These are phyloP conservation scores for Julus scanicus DNA, from an alignment of 2,888 invertebrate species.

Conservation along the genomic window DNA sequence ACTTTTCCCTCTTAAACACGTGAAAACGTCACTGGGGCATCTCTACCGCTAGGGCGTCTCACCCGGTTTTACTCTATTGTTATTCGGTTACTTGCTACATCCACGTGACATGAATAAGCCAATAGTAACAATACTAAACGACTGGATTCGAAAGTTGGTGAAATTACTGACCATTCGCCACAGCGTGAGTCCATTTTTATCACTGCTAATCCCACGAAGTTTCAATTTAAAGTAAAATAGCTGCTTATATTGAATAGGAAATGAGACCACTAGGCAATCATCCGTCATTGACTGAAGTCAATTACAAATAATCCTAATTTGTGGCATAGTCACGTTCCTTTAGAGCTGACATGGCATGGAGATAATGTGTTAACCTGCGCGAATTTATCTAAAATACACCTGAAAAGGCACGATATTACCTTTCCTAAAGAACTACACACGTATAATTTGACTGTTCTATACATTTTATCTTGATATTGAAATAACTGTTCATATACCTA, in stretches of 20 bases:
- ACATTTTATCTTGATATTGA: no score
- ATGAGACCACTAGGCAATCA: not conserved
- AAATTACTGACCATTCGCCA: not conserved
- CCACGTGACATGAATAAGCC: not conserved
- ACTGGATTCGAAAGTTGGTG: not conserved
- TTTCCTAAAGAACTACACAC: no score
- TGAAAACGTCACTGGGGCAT: no score
- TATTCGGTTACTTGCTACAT: not conserved
- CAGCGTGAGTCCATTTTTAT: not conserved
- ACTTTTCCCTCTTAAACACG: no score
- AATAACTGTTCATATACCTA: no score
- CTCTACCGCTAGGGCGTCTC: no score
- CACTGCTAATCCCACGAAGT: not conserved
- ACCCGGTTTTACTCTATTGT: no score
- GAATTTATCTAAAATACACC: no score
- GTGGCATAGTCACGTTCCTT: not conserved
- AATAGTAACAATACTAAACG: not conserved
- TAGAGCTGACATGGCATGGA: not conserved
- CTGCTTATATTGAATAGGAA: not conserved
- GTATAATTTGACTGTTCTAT: no score
- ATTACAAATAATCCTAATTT: not conserved
- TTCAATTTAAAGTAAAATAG: not conserved
- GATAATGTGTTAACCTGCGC: not conserved
- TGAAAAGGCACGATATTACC: no score
- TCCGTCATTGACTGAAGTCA: not conserved